These are phyloP conservation scores for Hiodon tergisus DNA, from an alignment of 2,113 vertebrate genomes.

Conservation along the genomic window DNA sequence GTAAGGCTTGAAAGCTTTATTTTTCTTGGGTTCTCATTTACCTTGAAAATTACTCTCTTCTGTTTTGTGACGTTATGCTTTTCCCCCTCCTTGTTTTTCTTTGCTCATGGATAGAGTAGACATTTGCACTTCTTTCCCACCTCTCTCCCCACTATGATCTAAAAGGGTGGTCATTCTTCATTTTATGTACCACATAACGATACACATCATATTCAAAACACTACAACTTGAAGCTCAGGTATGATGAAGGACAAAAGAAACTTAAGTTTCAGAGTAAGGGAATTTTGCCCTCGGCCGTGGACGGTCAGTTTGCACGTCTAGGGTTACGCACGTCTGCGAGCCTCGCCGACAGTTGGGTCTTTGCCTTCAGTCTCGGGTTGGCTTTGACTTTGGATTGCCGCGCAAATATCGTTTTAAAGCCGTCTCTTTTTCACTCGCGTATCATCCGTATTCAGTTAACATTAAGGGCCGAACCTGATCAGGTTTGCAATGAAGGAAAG, in stretches of 20 bases:
- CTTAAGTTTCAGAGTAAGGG: background rate
- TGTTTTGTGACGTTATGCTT: background rate
- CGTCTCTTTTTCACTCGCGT: no score
- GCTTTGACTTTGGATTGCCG: background rate
- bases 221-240: slow-evolving; percentile 11
- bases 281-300: background rate
- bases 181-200: background rate
- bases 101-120: background rate
- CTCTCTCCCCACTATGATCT: slow-evolving; percentile 9
- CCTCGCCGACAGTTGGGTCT: background rate
- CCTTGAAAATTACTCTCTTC: background rate
- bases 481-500: no score
- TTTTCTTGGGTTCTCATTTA: no score
- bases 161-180: background rate
- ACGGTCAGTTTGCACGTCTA: background rate
- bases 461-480: no score
- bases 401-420: background rate
- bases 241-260: background rate
- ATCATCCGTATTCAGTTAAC: no score
- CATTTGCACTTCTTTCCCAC: slow-evolving; percentile 23
- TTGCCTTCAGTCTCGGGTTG: background rate
- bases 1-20: no score
- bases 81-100: background rate
- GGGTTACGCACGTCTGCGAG: background rate
- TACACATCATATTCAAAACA: background rate